A percentile compares a stretch with the other conserved stretches of the same genome.
These are phyloP conservation scores for Meteorus colon DNA, from an alignment of 2,888 invertebrate genomes.

Conservation along the genomic window DNA sequence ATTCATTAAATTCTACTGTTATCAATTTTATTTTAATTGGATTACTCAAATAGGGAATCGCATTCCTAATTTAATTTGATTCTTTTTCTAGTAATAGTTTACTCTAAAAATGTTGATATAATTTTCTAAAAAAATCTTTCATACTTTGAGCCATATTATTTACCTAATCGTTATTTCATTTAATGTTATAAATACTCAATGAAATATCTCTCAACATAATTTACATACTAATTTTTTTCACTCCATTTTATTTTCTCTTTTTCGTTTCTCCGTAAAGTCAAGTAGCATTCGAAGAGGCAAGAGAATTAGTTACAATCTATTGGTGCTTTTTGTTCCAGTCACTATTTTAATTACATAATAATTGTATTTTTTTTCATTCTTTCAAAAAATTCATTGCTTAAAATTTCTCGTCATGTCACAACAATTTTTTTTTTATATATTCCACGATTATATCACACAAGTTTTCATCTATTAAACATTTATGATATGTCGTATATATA, in stretches of 20 bases:
- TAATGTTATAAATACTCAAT: neutral
- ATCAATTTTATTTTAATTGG: slow-evolving; percentile 4
- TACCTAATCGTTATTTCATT: neutral
- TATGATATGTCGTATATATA: slow-evolving; percentile 7
- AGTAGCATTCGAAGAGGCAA: neutral
- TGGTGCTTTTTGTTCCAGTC: slow-evolving; percentile 14
- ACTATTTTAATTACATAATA: slow-evolving; percentile 18
- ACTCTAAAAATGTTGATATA: slow-evolving; percentile 33
- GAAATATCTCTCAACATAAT: neutral
- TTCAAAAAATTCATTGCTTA: slow-evolving; percentile 19
- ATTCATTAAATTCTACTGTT: slow-evolving; percentile 36
- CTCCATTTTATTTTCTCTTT: neutral
- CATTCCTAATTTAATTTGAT: neutral
- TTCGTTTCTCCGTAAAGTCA: neutral
- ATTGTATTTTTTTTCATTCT: no score
- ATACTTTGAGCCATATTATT: neutral
- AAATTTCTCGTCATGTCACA: slow-evolving; percentile 28
- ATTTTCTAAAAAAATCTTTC: slow-evolving; percentile 9
- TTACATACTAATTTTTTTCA: no score
- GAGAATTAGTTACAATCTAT: neutral
- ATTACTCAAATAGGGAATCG: neutral
- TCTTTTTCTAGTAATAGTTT: slow-evolving; percentile 26
- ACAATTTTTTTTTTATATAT: slow-evolving; percentile 58
- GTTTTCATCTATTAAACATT: neutral
- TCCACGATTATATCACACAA: slow-evolving; percentile 38